Base-by-base conservation (phyloP, 2,888 invertebrate species). In the Cabera pusaria region DNA sequence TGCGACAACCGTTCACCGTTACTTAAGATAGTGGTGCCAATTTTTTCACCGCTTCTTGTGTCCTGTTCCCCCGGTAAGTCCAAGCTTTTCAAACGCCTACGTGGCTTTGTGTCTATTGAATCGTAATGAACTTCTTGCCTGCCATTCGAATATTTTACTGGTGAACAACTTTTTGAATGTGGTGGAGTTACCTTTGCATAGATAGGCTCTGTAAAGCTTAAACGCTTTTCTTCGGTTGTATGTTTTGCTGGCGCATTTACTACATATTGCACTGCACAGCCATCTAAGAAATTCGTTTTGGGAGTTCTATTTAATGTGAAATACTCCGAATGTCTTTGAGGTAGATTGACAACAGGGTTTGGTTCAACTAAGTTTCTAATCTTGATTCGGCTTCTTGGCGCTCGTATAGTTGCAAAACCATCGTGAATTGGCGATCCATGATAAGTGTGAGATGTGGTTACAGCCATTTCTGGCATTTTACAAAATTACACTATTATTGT, bases 321-420 rank as follows among this genome's bases (percentile, higher is more conserved):
- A 65, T 89, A 90, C 62, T 86, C 89, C 24, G 89, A 86, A 68
- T 85, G 85, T 58, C 85, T 74, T 55, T 88, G 87, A 77, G 88
- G 85, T 81, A 86, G 76, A 71, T 80, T 83, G 19, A 63, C 57
- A 35, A 59, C 66, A 56, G 73, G 74, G 56, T 66, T 86, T 71
- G 85, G 83, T 66, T 86, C 85, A 45, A 85, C 79, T 63, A 86
- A 60, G 62, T 78, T 85, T 55, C 86, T 83, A 59, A 88, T 85
- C 57, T 89, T 89, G 50, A 87, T 85, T 52, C 86, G 71, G 59
- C 88, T 89, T 57, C 90, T 80, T 17, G 88, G 92, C 6, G 93
- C 91, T 41, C 95, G 90, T 56, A 96, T 95, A n/a, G 96, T 96
- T 31, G 96, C 96, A 80, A 95, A 96, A 36, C 96, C 96, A 78